Percentiles rank a stretch among this genome's conserved stretches.
Conservation (phyloP, 2,797 vertebrate species). For the Melanotaenia trifasciata region DNA sequence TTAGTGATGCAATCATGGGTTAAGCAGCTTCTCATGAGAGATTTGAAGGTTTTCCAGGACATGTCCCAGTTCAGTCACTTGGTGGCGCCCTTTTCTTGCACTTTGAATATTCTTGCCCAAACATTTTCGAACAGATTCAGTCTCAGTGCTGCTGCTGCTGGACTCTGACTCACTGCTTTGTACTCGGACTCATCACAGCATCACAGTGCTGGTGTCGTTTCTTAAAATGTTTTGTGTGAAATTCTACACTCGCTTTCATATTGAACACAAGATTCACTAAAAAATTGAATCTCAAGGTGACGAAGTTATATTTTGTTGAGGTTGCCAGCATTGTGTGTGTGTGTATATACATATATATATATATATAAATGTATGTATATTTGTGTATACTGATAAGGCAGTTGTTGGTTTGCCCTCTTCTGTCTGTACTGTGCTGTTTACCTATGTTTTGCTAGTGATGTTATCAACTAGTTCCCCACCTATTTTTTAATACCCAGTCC, state of each 20-base stretch:
- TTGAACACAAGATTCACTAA: not conserved
- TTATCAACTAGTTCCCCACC: slow-evolving; percentile 43
- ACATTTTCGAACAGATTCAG: not conserved
- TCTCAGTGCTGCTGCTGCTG: slow-evolving; percentile 4
- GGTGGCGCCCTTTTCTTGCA: slow-evolving; percentile 64
- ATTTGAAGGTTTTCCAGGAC: slow-evolving; percentile 16
- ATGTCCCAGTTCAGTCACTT: slow-evolving; percentile 47
- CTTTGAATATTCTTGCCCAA: slow-evolving; percentile 15
- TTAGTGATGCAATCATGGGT: not conserved
- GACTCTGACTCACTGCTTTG: slow-evolving; percentile 28
- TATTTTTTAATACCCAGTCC: not conserved
- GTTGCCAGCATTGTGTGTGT: slow-evolving; percentile 39
- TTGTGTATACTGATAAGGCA: slow-evolving; percentile 47
- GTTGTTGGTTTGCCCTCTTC: slow-evolving; percentile 47
- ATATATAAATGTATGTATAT: slow-evolving; percentile 18
- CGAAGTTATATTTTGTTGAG: slow-evolving; percentile 19
- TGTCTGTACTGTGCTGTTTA: slow-evolving; percentile 54
- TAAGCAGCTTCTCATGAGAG: not conserved
- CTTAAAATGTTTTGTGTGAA: slow-evolving; percentile 22
- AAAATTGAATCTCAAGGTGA: not conserved
- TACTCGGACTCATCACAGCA: not conserved
- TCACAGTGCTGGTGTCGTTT: slow-evolving; percentile 10
- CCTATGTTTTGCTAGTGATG: slow-evolving; percentile 50
- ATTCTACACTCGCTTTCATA: not conserved
- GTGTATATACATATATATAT: slow-evolving; percentile 24